phyloP scores from a whole-genome alignment of 1,140 invertebrate species.

The Drosophila melanica region DNA sequence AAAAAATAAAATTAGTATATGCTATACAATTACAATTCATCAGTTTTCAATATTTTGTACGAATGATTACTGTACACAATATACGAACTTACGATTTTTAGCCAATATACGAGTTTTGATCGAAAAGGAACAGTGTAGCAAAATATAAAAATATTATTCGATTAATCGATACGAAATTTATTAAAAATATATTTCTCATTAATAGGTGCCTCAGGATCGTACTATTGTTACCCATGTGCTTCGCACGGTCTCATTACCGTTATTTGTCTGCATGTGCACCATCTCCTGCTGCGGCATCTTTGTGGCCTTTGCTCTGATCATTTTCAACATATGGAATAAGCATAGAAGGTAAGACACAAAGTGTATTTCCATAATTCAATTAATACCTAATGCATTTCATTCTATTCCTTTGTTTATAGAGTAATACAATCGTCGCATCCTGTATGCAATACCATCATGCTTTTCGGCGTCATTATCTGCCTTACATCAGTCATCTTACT shows the following conservation, averaged over 20 bases:
- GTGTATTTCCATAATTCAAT: not conserved
- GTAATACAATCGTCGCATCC: slow-evolving; percentile 98
- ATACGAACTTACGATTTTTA: too few relatives aligned
- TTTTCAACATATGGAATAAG: slow-evolving; percentile 95
- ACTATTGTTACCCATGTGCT: slow-evolving; percentile 94
- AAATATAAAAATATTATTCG: too few relatives aligned
- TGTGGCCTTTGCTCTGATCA: slow-evolving; percentile 91
- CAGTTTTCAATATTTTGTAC: too few relatives aligned
- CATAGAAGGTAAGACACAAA: slow-evolving; percentile 90
- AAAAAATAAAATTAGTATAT: too few relatives aligned
- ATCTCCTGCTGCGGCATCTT: slow-evolving; percentile 94
- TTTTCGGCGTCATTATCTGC: slow-evolving; percentile 97
- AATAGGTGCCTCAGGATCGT: slow-evolving; percentile 87
- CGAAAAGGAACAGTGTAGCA: too few relatives aligned
- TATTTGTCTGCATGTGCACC: slow-evolving; percentile 96
- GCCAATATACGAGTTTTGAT: not conserved
- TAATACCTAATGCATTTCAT: not conserved
- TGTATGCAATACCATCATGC: slow-evolving; percentile 97
- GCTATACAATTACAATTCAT: too few relatives aligned
- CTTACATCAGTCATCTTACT: slow-evolving; percentile 95
- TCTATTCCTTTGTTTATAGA: slow-evolving; percentile 85
- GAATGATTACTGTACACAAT: too few relatives aligned
- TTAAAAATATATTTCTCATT: not conserved
- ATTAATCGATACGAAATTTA: too few relatives aligned
- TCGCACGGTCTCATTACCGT: slow-evolving; percentile 92